Conservation (phyloP, 2,113 vertebrate genomes). For the Paracanthobrama guichenoti region DNA sequence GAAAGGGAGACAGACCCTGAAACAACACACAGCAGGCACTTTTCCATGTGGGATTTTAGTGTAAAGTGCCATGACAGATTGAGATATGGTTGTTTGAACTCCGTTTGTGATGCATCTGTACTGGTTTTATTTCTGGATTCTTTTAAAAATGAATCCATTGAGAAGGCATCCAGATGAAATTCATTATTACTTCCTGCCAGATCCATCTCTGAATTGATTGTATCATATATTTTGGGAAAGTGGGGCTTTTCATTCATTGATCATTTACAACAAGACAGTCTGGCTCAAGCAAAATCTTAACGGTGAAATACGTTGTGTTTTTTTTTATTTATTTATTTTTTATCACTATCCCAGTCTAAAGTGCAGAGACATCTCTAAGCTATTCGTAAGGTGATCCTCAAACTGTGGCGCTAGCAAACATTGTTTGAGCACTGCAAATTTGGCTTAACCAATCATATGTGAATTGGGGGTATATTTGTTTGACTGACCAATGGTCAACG, state of each 20-base stretch:
- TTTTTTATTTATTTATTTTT: neutral
- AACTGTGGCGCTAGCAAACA: neutral
- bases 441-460: neutral
- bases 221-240: constrained; percentile 10
- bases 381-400: neutral
- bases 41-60: neutral
- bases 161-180: constrained; percentile 27
- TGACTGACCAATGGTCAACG: neutral
- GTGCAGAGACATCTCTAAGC: neutral
- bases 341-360: neutral
- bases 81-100: constrained; percentile 3
- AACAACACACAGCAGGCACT: neutral
- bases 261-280: neutral
- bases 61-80: neutral
- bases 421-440: neutral
- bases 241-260: neutral
- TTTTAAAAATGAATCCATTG: neutral
- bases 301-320: neutral
- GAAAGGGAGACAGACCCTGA: constrained; percentile 24
- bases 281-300: neutral
- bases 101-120: neutral
- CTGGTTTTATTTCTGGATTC: neutral
- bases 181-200: neutral
- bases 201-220: neutral
- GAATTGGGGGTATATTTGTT: neutral